phyloP scores from a whole-genome alignment of 1,140 invertebrate species.

The Meloidogyne hapla region DNA sequence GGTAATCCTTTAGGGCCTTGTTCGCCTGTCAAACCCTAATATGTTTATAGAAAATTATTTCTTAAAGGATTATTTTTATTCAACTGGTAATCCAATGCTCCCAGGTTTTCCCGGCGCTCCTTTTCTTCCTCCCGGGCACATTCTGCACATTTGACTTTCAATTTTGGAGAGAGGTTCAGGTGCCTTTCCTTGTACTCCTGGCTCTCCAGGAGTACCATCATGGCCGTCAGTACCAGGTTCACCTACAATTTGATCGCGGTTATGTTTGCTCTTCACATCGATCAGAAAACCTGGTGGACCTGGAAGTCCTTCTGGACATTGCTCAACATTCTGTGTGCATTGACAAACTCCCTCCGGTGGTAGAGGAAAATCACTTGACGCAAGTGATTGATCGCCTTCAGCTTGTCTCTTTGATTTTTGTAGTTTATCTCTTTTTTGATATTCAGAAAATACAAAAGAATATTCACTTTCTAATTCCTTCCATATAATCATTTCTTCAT shows the following conservation, averaged over 20 bases:
- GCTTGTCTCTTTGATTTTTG: background rate
- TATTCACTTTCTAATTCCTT: background rate
- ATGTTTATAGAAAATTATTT: background rate
- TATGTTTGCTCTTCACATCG: background rate
- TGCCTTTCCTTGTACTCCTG: constrained; percentile 2
- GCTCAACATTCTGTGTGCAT: background rate
- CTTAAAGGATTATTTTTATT: background rate
- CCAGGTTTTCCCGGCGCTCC: constrained; percentile 11
- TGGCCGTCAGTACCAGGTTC: constrained; percentile 7
- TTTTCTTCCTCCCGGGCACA: constrained; percentile 13
- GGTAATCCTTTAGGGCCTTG: constrained; percentile 16
- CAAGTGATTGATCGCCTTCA: background rate
- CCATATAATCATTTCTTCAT: constrained; percentile 13
- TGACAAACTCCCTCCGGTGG: constrained; percentile 7
- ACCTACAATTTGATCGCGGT: background rate
- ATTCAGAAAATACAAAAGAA: background rate
- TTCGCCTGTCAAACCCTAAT: constrained; percentile 15
- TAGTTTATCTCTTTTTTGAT: background rate
- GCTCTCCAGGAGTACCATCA: constrained; percentile 4
- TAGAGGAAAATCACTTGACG: background rate
- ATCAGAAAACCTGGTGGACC: constrained; percentile 7
- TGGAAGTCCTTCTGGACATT: constrained; percentile 25
- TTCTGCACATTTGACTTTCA: background rate
- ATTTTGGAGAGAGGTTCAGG: background rate
- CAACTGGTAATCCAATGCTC: background rate